These are phyloP conservation scores for Dysdera silvatica DNA, from an alignment of 1,140 invertebrate genomes.

Conservation along the genomic window DNA sequence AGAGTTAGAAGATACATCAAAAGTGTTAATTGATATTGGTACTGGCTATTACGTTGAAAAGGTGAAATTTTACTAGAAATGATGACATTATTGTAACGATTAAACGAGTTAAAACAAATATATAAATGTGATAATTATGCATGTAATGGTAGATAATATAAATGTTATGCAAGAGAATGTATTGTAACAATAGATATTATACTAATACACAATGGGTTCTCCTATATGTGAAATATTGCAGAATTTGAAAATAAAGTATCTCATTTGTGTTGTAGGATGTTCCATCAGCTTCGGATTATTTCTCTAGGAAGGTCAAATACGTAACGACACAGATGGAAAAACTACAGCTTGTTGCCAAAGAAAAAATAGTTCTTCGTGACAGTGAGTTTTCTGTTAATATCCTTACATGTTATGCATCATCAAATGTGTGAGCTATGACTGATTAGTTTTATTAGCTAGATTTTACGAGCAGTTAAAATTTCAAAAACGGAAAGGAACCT, in stretches of 20 bases:
- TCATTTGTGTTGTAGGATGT: constrained; percentile 53
- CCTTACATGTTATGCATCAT: no score
- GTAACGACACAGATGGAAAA: constrained; percentile 90
- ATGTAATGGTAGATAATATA: neutral
- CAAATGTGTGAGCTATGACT: no score
- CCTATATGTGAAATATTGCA: neutral
- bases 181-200: neutral
- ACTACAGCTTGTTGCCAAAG: constrained; percentile 70
- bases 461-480: no score
- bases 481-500: no score
- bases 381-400: constrained; percentile 52
- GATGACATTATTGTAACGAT: neutral
- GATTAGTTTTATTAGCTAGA: no score
- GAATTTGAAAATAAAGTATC: neutral
- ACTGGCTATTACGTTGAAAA: constrained; percentile 93
- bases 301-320: constrained; percentile 81
- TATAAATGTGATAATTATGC: neutral
- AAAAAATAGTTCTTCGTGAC: constrained; percentile 78
- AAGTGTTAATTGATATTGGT: constrained; percentile 85
- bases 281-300: constrained; percentile 77
- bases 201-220: neutral
- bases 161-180: neutral
- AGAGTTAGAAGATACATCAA: constrained; percentile 65
- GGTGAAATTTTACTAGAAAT: constrained; percentile 45
- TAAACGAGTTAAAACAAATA: neutral